Evolutionary conservation across 1,140 invertebrate species (phyloP).

Genomic region (Bactericera cockerelli): DNA sequence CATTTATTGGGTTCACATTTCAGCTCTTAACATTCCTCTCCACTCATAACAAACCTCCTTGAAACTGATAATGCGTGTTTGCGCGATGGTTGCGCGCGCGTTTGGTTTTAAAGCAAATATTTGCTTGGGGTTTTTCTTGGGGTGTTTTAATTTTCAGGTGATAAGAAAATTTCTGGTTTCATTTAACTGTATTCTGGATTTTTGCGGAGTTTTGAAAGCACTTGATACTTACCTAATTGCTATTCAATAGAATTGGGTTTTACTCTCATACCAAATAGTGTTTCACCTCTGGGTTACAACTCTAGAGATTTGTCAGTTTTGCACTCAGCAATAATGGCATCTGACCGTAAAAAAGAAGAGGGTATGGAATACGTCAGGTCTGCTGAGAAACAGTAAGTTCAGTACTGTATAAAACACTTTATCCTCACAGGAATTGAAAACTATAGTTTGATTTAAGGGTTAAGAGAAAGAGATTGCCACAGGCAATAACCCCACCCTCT

Average conservation of each 20-base stretch:
- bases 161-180: background rate
- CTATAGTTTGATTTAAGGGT: background rate
- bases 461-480: no score
- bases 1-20: no score
- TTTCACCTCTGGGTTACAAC: no score
- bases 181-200: no score
- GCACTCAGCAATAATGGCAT: slow-evolving; percentile 7
- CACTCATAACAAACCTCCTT: no score
- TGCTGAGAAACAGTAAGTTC: slow-evolving; percentile 36
- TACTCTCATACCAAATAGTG: no score
- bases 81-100: background rate
- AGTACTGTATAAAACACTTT: background rate
- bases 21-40: no score
- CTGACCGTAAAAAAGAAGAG: slow-evolving; percentile 30
- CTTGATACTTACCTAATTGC: no score
- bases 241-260: no score
- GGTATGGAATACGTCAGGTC: slow-evolving; percentile 32
- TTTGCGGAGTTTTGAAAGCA: no score
- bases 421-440: background rate
- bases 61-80: background rate
- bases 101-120: background rate
- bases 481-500: no score
- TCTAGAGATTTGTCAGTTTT: no score
- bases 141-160: slow-evolving; percentile 5
- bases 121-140: background rate